Evolutionary conservation across 2,113 vertebrate species (phyloP).

Genomic region (Climacteris rufus): DNA sequence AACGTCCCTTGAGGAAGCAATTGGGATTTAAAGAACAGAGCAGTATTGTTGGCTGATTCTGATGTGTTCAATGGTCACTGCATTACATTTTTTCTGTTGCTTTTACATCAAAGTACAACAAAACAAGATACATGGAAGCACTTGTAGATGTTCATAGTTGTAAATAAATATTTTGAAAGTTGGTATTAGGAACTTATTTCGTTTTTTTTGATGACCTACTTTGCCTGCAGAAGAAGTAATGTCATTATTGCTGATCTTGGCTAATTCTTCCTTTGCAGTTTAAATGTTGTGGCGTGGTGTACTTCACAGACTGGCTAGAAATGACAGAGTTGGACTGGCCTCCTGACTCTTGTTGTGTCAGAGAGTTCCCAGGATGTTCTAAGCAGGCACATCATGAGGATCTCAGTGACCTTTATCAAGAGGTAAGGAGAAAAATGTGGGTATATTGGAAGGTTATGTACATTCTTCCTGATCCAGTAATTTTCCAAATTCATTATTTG

Average conservation of each 20-base stretch:
- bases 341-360: conserved; percentile 94
- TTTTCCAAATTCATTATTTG: not conserved
- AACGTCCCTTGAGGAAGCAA: not conserved
- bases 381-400: conserved; percentile 89
- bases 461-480: not conserved
- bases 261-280: conserved; percentile 79
- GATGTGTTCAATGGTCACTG: not conserved
- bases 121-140: not conserved
- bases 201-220: not conserved
- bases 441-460: not conserved
- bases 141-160: not conserved
- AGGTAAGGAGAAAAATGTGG: conserved; percentile 75
- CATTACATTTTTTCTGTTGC: not conserved
- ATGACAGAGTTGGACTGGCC: conserved; percentile 99
- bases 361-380: conserved; percentile 92
- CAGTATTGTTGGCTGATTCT: not conserved
- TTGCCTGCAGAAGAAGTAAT: not conserved
- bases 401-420: conserved; percentile 94
- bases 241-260: conserved; percentile 34
- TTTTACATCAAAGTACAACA: not conserved
- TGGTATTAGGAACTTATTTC: not conserved
- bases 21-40: not conserved
- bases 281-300: conserved; percentile 95
- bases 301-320: conserved; percentile 98
- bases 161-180: not conserved